Conservation (phyloP, 2,797 vertebrate species). For the Setipinna tenuifilis region DNA sequence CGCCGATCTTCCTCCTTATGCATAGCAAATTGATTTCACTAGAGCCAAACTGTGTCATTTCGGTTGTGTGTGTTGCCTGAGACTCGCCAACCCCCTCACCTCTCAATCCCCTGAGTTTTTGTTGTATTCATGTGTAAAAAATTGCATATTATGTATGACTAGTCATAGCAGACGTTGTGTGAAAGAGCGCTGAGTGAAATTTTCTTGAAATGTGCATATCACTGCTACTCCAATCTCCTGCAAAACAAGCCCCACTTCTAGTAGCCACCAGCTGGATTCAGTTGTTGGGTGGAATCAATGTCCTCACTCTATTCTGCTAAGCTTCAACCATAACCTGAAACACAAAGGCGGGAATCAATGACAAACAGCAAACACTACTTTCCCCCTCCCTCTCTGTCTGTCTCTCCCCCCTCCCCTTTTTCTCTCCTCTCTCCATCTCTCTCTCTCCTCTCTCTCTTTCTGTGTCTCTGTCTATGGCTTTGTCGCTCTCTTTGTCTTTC, state of each 20-base stretch:
- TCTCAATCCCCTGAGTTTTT: background rate
- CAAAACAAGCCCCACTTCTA: background rate
- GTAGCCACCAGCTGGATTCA: background rate
- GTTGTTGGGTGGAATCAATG: background rate
- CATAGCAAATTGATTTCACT: slow-evolving; percentile 2
- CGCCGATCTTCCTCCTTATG: background rate
- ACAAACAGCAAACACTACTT: background rate
- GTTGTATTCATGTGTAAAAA: background rate
- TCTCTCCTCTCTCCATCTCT: no score
- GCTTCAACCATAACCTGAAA: background rate
- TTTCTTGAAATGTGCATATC: background rate
- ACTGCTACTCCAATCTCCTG: background rate
- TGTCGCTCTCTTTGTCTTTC: background rate
- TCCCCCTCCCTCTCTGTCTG: background rate
- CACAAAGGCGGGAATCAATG: background rate
- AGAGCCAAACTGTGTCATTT: background rate
- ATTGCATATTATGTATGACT: background rate
- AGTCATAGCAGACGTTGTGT: background rate
- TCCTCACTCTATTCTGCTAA: background rate
- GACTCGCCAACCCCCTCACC: background rate
- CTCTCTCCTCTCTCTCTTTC: no score
- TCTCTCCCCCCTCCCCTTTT: no score
- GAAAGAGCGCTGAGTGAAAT: background rate
- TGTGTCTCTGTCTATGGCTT: no score
- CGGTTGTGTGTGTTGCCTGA: background rate